phyloP scores from a whole-genome alignment of 2,888 invertebrate species.

The Archips xylosteana region DNA sequence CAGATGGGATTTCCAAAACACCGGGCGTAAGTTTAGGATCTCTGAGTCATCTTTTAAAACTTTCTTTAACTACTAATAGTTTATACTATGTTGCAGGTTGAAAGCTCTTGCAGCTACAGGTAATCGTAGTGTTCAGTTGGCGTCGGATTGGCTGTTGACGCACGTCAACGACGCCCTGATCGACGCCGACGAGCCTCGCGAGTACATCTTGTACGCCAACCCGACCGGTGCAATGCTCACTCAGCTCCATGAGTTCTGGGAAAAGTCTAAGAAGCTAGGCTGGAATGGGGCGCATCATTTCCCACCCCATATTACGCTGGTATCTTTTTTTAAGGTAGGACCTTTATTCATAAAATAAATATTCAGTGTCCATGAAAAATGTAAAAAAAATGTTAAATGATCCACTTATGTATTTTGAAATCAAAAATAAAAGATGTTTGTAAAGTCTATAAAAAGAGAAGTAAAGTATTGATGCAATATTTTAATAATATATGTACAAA shows the following conservation, averaged over 20 bases:
- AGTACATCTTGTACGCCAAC: constrained; percentile 95
- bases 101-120: constrained; percentile 96
- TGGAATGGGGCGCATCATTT: constrained; percentile 97
- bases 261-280: constrained; percentile 89
- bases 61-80: background rate
- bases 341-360: too few relatives aligned
- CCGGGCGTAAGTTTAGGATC: constrained; percentile 90
- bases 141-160: constrained; percentile 95
- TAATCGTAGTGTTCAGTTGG: constrained; percentile 93
- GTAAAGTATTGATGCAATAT: too few relatives aligned
- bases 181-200: constrained; percentile 91
- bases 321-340: constrained; percentile 94
- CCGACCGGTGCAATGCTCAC: constrained; percentile 91
- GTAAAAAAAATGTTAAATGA: too few relatives aligned
- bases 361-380: too few relatives aligned
- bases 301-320: constrained; percentile 95
- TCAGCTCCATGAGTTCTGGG: constrained; percentile 91
- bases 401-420: too few relatives aligned
- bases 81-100: constrained; percentile 84
- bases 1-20: constrained; percentile 96
- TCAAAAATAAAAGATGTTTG: too few relatives aligned
- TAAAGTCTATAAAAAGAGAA: too few relatives aligned
- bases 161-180: constrained; percentile 94
- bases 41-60: background rate
- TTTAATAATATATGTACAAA: too few relatives aligned